These are phyloP conservation scores for Trachemys scripta DNA, from an alignment of 2,113 vertebrate genomes.

Conservation along the genomic window DNA sequence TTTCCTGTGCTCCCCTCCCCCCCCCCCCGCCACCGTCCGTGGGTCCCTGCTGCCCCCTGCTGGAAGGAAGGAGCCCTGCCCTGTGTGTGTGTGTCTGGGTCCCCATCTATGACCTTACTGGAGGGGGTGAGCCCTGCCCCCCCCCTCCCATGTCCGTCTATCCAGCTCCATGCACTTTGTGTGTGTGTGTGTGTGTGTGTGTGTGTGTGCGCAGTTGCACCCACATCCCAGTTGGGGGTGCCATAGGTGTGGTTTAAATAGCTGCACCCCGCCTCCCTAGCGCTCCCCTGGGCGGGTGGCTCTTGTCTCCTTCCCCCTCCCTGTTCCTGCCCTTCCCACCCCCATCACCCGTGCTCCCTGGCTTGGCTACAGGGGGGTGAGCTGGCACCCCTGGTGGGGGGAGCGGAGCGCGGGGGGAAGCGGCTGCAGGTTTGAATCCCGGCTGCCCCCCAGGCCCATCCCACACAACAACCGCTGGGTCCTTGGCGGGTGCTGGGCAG, in stretches of 20 bases:
- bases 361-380: background rate
- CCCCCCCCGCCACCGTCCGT: no score
- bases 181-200: background rate
- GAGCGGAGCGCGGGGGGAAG: background rate
- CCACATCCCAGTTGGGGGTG: no score
- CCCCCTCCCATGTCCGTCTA: no score
- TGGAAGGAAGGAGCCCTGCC: background rate
- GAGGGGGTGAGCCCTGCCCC: background rate
- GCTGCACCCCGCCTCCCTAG: background rate
- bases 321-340: no score
- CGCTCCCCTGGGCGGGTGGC: accelerated
- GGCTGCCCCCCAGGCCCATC: background rate
- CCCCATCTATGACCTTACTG: accelerated
- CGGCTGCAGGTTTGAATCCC: background rate
- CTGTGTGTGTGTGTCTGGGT: no score
- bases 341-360: no score
- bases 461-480: background rate
- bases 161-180: no score
- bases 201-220: background rate
- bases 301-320: background rate
- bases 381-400: background rate
- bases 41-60: no score
- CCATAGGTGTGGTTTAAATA: background rate
- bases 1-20: no score
- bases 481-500: background rate